A percentile compares a stretch with the other conserved stretches of the same genome.
Evolutionary conservation across 2,797 vertebrate genomes (phyloP).

Genomic region (Cygnus olor): DNA sequence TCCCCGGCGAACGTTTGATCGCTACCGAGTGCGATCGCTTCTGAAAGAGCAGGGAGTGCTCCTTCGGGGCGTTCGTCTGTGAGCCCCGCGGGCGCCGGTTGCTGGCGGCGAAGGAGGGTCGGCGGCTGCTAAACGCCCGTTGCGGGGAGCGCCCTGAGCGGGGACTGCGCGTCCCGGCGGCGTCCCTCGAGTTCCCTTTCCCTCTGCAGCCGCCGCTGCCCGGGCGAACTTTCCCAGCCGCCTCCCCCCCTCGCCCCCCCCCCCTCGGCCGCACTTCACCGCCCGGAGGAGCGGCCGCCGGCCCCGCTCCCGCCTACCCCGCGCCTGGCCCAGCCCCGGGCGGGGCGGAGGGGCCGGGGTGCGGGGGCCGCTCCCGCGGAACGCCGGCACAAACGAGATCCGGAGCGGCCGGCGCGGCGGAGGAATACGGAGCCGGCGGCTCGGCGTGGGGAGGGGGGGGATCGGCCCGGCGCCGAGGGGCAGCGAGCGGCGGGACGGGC

Average conservation of each 20-base stretch:
- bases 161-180: too few species aligned
- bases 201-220: too few species aligned
- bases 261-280: too few species aligned
- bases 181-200: neutral
- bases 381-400: slow-evolving; percentile 74
- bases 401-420: slow-evolving; percentile 76
- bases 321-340: neutral
- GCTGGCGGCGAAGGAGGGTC: too few species aligned
- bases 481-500: neutral
- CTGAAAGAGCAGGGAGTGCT: slow-evolving; percentile 13
- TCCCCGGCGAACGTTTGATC: slow-evolving; percentile 4
- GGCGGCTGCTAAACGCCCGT: too few species aligned
- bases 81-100: too few species aligned
- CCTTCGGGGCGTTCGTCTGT: neutral
- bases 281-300: too few species aligned
- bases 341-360: too few species aligned
- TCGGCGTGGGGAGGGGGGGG: neutral
- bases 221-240: neutral
- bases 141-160: too few species aligned
- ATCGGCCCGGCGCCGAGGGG: neutral
- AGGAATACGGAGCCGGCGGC: slow-evolving; percentile 70
- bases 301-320: neutral
- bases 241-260: neutral
- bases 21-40: neutral
- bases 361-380: neutral